A percentile compares a stretch with the other conserved stretches of the same genome.
Evolutionary conservation across 2,888 invertebrate genomes (phyloP).

Genomic region (Heliconius ismenius): DNA sequence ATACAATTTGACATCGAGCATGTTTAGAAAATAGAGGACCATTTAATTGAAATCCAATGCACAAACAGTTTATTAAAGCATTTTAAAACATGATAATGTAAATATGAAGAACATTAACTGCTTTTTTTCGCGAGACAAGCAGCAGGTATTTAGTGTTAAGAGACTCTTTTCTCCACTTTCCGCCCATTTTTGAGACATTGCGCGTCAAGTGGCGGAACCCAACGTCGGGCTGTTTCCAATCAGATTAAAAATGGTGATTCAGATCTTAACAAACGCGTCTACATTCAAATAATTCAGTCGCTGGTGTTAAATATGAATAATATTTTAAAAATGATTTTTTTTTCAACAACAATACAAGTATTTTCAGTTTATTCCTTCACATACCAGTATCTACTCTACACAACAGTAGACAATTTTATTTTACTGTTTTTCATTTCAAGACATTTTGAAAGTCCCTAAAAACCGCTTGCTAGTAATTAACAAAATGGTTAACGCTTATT

Average conservation of each 20-base stretch:
- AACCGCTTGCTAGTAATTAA: conserved; percentile 22
- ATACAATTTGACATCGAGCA: conserved; percentile 33
- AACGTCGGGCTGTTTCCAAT: not conserved
- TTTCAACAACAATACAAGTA: not conserved
- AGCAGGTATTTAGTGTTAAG: not conserved
- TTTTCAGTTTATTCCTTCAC: conserved; percentile 1
- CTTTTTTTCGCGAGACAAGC: not conserved
- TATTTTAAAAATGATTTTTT: not conserved
- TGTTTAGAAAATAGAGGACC: conserved; percentile 28
- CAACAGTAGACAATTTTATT: not conserved
- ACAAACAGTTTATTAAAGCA: conserved; percentile 10
- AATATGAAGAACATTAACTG: not conserved
- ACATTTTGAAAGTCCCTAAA: conserved; percentile 11
- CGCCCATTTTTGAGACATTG: not conserved
- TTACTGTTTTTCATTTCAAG: not conserved
- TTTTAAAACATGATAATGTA: conserved; percentile 23
- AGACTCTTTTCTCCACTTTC: not conserved
- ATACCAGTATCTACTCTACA: conserved; percentile 11
- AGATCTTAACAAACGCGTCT: not conserved
- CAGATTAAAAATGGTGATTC: not conserved
- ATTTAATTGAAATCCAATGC: conserved; percentile 13
- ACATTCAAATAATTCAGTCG: not conserved
- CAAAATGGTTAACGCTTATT: conserved; percentile 14
- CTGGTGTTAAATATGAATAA: not conserved
- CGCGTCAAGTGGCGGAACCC: not conserved